Conservation (phyloP, 2,888 invertebrate species). For the Poecilobothrus nobilitatus region DNA sequence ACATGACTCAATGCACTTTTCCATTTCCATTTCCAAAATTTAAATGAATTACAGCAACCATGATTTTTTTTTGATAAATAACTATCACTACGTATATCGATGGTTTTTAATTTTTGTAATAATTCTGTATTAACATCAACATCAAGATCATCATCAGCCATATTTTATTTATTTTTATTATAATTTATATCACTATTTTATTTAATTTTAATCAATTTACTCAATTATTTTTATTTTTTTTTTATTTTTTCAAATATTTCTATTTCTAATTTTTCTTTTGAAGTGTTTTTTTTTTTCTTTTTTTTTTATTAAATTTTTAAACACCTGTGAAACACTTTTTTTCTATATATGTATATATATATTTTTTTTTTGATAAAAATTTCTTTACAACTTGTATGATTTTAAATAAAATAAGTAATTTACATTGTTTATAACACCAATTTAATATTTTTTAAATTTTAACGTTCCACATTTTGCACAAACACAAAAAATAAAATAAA, state of each 20-base stretch:
- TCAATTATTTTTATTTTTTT: constrained; percentile 11
- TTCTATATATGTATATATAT: too few species aligned
- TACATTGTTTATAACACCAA: too few species aligned
- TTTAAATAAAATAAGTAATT: too few species aligned
- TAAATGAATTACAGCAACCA: constrained; percentile 47
- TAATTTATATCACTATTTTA: constrained; percentile 12
- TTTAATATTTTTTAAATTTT: too few species aligned
- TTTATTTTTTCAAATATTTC: background rate
- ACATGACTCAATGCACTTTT: constrained; percentile 63
- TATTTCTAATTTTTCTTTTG: too few species aligned
- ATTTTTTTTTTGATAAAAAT: too few species aligned
- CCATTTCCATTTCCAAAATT: constrained; percentile 45
- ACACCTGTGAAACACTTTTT: too few species aligned
- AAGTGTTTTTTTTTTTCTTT: too few species aligned
- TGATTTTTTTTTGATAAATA: constrained; percentile 28
- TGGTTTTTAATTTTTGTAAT: constrained; percentile 40
- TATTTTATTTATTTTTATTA: background rate
- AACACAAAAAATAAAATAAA: too few species aligned
- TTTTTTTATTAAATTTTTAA: too few species aligned
- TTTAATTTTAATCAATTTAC: constrained; percentile 12
- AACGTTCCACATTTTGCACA: too few species aligned
- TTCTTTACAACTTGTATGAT: too few species aligned
- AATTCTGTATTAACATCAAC: constrained; percentile 42
- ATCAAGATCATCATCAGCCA: constrained; percentile 29
- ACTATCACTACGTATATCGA: constrained; percentile 34